Conservation (phyloP, 2,113 vertebrate species). For the Talpa occidentalis region DNA sequence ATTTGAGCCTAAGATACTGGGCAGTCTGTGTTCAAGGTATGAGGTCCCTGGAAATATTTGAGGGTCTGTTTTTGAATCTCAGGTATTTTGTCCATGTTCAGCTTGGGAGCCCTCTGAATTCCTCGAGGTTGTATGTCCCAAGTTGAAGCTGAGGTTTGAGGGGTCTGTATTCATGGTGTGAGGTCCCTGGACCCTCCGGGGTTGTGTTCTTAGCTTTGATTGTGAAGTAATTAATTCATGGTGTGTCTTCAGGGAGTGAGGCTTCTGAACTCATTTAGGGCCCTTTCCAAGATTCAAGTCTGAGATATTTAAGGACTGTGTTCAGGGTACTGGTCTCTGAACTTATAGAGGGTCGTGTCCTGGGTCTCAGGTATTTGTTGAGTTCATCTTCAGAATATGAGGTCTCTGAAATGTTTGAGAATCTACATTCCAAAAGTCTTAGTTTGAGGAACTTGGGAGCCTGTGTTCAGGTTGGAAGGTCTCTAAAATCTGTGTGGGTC, state of each 20-base stretch:
- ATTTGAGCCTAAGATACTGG: neutral
- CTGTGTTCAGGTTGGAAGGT: neutral
- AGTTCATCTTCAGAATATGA: neutral
- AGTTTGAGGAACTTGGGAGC: neutral
- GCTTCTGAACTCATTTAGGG: neutral
- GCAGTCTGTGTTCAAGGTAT: neutral
- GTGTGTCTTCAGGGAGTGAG: neutral
- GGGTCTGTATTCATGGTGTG: neutral
- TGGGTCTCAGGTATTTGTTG: neutral
- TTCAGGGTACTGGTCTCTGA: neutral
- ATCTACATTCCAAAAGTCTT: neutral
- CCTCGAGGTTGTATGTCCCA: neutral
- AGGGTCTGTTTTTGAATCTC: neutral
- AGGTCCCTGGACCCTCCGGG: neutral
- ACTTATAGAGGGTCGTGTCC: neutral
- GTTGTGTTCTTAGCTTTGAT: neutral
- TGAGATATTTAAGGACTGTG: neutral
- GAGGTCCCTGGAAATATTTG: neutral
- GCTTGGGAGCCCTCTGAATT: neutral
- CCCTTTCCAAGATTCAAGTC: neutral
- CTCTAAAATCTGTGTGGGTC: neutral
- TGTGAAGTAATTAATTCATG: neutral
- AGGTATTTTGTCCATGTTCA: neutral
- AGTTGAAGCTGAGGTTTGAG: neutral
- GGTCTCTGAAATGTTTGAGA: neutral